These are phyloP conservation scores for Philopotamus ludificatus DNA, from an alignment of 1,140 invertebrate species.

Conservation along the genomic window DNA sequence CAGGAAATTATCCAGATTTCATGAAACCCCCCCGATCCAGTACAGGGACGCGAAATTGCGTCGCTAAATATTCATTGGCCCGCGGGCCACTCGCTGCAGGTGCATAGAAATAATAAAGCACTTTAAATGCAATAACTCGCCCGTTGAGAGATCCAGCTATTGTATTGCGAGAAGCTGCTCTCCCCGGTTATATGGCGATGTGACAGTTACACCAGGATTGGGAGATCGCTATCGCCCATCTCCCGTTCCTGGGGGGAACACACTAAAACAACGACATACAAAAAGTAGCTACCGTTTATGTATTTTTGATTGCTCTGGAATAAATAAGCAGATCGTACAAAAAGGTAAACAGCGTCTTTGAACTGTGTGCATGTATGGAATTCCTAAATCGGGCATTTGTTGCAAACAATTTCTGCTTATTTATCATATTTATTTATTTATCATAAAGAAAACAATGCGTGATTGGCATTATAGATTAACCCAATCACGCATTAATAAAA, in stretches of 20 bases:
- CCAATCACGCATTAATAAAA: too few relatives aligned
- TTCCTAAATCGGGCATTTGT: too few relatives aligned
- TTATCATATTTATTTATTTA: too few relatives aligned
- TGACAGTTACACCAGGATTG: constrained; percentile 23
- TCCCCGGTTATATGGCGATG: not conserved
- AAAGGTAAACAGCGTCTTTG: constrained; percentile 4
- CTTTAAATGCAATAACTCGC: constrained; percentile 40
- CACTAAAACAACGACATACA: constrained; percentile 24
- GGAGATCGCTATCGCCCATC: constrained; percentile 13
- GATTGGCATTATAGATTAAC: too few relatives aligned
- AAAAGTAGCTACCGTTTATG: constrained; percentile 22
- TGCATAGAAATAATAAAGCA: constrained; percentile 31
- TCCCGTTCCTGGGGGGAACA: not conserved
- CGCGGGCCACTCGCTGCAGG: too few relatives aligned
- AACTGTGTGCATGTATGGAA: too few relatives aligned
- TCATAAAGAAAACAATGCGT: too few relatives aligned
- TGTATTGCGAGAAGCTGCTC: constrained; percentile 9
- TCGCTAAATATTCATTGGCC: too few relatives aligned
- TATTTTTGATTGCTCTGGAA: constrained; percentile 16
- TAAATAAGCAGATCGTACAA: constrained; percentile 10
- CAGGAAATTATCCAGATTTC: too few relatives aligned
- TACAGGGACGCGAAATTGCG: too few relatives aligned
- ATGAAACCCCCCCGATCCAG: too few relatives aligned
- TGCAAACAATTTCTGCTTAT: too few relatives aligned
- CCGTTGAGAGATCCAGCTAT: constrained; percentile 15